These are phyloP conservation scores for Chironomus riparius DNA, from an alignment of 2,888 invertebrate species.

Conservation along the genomic window DNA sequence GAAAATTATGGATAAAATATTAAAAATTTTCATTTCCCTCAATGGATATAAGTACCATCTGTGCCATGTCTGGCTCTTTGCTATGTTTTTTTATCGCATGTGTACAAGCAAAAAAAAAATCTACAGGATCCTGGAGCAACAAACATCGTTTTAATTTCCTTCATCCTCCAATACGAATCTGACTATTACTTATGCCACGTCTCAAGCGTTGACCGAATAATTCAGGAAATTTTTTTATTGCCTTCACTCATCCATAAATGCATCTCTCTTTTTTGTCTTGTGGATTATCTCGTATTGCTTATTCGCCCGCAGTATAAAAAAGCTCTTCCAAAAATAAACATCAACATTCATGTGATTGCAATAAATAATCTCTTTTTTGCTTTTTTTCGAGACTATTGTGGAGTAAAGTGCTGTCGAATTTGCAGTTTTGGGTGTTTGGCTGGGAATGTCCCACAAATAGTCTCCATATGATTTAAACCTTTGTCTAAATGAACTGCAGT, in stretches of 20 bases:
- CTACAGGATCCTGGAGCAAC: too few relatives aligned
- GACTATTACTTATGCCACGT: not conserved
- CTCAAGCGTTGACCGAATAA: conserved; percentile 18
- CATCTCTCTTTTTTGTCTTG: not conserved
- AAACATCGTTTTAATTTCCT: conserved; percentile 15
- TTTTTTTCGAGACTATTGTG: not conserved
- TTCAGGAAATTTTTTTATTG: not conserved
- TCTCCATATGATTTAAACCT: too few relatives aligned
- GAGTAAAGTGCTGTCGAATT: too few relatives aligned
- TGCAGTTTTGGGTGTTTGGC: not conserved
- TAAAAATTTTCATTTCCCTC: conserved; percentile 10
- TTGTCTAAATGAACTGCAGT: too few relatives aligned
- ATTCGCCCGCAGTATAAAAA: not conserved
- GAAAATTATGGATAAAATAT: conserved; percentile 15
- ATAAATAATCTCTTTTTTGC: conserved; percentile 14
- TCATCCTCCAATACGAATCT: not conserved
- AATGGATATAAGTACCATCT: conserved; percentile 8
- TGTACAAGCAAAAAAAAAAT: too few relatives aligned
- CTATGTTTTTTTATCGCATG: not conserved
- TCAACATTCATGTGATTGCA: conserved; percentile 21
- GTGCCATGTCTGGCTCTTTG: not conserved
- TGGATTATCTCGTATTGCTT: too few relatives aligned
- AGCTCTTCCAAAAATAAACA: conserved; percentile 13
- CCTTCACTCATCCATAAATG: not conserved
- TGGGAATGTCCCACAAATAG: not conserved